These are phyloP conservation scores for Elephantulus edwardii DNA, from an alignment of 2,113 vertebrate species.

Conservation along the genomic window DNA sequence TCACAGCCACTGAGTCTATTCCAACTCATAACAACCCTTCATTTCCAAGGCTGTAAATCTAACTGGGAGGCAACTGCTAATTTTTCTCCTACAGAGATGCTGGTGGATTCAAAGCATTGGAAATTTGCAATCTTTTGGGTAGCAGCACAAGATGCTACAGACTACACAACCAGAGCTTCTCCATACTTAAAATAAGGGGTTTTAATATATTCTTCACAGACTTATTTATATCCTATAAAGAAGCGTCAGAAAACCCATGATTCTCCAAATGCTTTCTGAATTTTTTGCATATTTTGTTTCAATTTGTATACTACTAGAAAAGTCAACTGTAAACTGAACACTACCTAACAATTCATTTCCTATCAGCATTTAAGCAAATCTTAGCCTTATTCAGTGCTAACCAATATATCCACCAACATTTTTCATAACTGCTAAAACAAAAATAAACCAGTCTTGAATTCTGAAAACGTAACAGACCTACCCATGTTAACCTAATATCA, in stretches of 20 bases:
- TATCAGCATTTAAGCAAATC: neutral
- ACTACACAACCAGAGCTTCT: no score
- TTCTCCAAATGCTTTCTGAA: neutral
- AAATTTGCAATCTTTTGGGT: no score
- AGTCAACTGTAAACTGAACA: neutral
- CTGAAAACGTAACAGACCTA: neutral
- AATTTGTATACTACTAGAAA: neutral
- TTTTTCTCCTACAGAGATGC: no score
- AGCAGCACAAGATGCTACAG: no score
- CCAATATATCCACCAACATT: neutral
- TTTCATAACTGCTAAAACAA: neutral
- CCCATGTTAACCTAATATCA: neutral
- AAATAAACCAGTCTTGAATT: neutral
- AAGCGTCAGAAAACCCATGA: slow-evolving; percentile 5
- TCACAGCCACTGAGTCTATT: no score
- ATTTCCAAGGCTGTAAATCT: no score
- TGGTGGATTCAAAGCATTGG: no score
- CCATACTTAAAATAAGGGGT: slow-evolving; percentile 23
- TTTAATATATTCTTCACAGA: neutral
- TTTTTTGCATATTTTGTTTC: slow-evolving; percentile 28
- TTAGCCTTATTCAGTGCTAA: neutral
- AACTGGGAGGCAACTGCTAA: no score
- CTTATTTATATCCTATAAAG: neutral
- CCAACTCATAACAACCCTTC: no score
- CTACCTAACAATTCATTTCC: neutral